Evolutionary conservation across 2,113 vertebrate genomes (phyloP).

Genomic region (Scopus umbretta): DNA sequence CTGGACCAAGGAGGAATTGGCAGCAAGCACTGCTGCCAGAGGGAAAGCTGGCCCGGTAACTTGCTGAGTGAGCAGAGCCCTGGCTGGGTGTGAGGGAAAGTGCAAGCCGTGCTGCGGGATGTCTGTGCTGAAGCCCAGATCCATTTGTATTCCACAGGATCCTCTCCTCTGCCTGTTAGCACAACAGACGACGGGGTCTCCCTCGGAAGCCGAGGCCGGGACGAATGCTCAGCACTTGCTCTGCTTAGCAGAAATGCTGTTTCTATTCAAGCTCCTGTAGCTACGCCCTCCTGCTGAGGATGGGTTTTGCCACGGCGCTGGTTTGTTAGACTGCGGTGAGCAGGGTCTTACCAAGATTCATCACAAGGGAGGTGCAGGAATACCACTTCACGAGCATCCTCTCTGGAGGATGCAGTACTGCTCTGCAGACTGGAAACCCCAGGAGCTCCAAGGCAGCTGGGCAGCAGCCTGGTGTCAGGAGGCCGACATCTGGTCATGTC

Average conservation of each 20-base stretch:
- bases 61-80: not conserved
- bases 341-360: accelerated
- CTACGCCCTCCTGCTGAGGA: not conserved
- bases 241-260: not conserved
- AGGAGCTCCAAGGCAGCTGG: not conserved
- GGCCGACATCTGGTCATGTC: not conserved
- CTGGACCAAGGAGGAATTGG: not conserved
- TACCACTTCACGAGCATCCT: not conserved
- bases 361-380: not conserved
- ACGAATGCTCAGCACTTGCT: not conserved
- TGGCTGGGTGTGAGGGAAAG: not conserved
- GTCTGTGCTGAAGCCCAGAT: not conserved
- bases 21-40: not conserved
- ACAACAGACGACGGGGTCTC: not conserved
- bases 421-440: not conserved
- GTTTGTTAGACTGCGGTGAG: not conserved
- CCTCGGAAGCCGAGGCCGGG: not conserved
- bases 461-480: not conserved
- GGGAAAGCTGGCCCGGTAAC: not conserved
- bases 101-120: not conserved
- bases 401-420: not conserved
- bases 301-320: not conserved
- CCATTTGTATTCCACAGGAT: not conserved
- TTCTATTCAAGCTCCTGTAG: not conserved
- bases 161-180: not conserved